phyloP scores from a whole-genome alignment of 2,888 invertebrate species.

The Anthrax anthrax region DNA sequence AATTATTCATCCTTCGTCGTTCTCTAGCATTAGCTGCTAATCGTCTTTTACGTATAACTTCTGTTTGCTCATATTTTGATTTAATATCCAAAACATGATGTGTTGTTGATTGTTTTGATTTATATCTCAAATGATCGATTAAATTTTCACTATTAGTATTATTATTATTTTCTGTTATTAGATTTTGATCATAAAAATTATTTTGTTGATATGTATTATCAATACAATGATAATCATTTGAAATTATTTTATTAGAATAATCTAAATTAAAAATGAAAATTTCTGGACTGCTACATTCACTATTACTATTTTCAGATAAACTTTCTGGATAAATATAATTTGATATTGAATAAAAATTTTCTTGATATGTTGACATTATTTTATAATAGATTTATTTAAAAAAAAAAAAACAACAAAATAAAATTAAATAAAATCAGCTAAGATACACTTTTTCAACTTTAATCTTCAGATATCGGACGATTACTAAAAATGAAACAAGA shows the following conservation, averaged over 20 bases:
- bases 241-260: background rate
- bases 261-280: background rate
- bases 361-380: background rate
- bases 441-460: no score
- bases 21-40: constrained; percentile 62
- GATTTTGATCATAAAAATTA: background rate
- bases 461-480: no score
- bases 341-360: background rate
- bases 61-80: constrained; percentile 5
- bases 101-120: no score
- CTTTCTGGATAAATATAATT: background rate
- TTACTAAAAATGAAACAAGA: no score
- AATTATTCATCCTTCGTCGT: constrained; percentile 57
- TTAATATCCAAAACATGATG: background rate
- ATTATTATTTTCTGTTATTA: background rate
- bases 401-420: no score
- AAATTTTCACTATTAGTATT: background rate
- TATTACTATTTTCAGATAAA: background rate
- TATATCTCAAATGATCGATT: background rate
- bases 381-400: no score
- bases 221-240: background rate
- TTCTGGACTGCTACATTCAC: background rate
- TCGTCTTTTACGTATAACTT: constrained; percentile 37
- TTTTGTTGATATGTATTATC: background rate
- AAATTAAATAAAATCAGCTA: no score